Evolutionary conservation across 2,797 vertebrate species (phyloP), one percentile per base, ranked within the genome.

Genomic region (Microctenopoma lineatum): DNA sequence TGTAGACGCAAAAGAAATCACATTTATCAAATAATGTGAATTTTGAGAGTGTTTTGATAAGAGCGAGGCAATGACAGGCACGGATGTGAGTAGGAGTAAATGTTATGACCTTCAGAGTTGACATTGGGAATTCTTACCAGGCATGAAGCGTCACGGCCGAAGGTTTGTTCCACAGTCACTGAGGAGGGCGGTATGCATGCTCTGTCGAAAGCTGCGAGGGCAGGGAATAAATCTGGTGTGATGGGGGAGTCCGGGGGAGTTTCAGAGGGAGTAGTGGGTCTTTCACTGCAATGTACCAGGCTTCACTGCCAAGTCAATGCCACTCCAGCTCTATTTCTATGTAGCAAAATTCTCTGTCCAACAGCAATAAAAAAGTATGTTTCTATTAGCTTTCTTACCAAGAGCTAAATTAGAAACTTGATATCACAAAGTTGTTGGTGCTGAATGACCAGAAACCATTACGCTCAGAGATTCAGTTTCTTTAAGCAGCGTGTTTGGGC

Each of bases 141-240:
- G 59, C 68, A 63, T 2, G 15, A 44, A 52, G 47, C 69, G 73
- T 78, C 85, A 73, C 52, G 0, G 87, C 78, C 81, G 85, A 82
- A 72, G 73, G 56, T 61, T 71, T 71, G 66, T 75, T 80, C 52
- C 14, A 18, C 50, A 61, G 62, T 72, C 21, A 1, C 61, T 7
- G 63, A 44, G 59, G 59, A 77, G 26, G 55, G 66, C 10, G 41
- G 66, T 36, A 64, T 76, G 68, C 62, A 67, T 3, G 42, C 68
- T 46, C 0, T 1, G 39, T 57, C 65, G 66, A 84, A 71, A 72
- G 73, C 72, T 73, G 78, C 14, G 3, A 64, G 58, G 63, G 50
- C 57, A 79, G 83, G 67, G 77, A 89, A 84, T 83, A 86, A 84
- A 85, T 90, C 73, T 78, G 72, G 70, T 73, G 77, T 68, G 77